Conservation (phyloP, 2,888 invertebrate genomes). For the Temnothorax rugatulus region DNA sequence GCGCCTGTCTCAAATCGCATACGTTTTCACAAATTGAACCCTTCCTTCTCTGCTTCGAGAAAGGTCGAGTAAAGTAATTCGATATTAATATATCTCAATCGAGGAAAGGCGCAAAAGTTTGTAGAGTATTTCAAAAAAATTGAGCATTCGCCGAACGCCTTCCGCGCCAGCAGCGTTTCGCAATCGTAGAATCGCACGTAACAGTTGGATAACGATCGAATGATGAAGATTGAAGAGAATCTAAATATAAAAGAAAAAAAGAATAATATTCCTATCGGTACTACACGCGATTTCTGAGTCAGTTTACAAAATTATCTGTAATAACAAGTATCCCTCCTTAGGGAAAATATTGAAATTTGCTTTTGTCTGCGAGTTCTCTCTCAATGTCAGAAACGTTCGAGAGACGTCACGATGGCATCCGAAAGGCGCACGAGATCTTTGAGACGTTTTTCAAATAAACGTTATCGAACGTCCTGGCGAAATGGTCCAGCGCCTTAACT, state of each 20-base stretch:
- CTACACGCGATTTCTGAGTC: neutral
- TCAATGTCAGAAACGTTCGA: neutral
- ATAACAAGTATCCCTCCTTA: neutral
- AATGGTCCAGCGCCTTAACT: neutral
- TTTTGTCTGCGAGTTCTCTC: neutral
- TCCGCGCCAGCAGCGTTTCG: slow-evolving; percentile 6
- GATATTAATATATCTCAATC: neutral
- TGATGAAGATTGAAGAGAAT: neutral
- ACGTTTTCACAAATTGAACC: slow-evolving; percentile 8
- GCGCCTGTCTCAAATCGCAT: neutral
- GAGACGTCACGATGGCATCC: neutral
- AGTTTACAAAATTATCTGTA: slow-evolving; percentile 3
- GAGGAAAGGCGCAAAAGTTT: neutral
- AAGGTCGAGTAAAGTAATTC: neutral
- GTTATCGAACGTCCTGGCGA: neutral
- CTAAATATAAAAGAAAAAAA: neutral
- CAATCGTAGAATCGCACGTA: slow-evolving; percentile 4
- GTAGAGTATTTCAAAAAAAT: slow-evolving; percentile 1
- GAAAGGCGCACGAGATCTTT: neutral
- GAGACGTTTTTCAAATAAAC: neutral
- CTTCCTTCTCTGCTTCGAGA: neutral
- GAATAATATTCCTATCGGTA: neutral
- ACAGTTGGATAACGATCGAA: neutral
- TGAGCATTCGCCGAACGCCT: neutral
- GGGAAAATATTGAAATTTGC: neutral